Percentiles rank a stretch among this genome's conserved stretches.
These are phyloP conservation scores for Knipowitschia caucasica DNA, from an alignment of 2,797 vertebrate species.

Conservation along the genomic window DNA sequence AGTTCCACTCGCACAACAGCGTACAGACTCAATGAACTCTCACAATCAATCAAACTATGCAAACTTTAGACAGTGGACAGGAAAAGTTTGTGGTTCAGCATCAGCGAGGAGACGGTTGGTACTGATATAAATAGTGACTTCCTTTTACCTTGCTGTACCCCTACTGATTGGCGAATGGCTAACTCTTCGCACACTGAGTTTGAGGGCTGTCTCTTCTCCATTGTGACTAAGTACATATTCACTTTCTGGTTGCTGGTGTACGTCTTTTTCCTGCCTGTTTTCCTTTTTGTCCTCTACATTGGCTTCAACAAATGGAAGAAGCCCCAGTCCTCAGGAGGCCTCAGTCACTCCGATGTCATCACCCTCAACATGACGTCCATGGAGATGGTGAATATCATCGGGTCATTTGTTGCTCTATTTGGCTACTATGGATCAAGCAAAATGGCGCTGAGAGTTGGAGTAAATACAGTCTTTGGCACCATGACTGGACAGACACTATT, in stretches of 20 bases:
- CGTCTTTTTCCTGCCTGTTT: not conserved
- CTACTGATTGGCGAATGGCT: too few relatives aligned
- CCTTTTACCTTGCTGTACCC: too few relatives aligned
- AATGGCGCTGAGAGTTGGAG: not conserved
- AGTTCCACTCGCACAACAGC: too few relatives aligned
- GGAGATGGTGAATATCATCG: not conserved
- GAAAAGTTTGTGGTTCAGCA: too few relatives aligned
- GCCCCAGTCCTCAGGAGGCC: not conserved
- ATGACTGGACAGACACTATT: not conserved
- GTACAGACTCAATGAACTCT: too few relatives aligned
- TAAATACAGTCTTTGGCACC: not conserved
- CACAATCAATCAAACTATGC: too few relatives aligned
- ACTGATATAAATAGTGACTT: too few relatives aligned
- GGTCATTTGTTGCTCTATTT: not conserved
- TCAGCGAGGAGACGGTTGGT: too few relatives aligned
- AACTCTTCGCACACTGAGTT: too few relatives aligned
- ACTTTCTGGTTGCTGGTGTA: not conserved
- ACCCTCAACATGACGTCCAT: not conserved
- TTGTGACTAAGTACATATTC: not conserved
- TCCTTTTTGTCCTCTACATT: not conserved
- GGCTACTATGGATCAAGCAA: too few relatives aligned
- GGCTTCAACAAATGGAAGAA: not conserved
- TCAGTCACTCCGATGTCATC: conserved; percentile 2
- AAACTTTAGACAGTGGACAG: too few relatives aligned
- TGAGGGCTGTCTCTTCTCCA: not conserved